phyloP scores from a whole-genome alignment of 1,140 invertebrate species.

The Orussus abietinus region DNA sequence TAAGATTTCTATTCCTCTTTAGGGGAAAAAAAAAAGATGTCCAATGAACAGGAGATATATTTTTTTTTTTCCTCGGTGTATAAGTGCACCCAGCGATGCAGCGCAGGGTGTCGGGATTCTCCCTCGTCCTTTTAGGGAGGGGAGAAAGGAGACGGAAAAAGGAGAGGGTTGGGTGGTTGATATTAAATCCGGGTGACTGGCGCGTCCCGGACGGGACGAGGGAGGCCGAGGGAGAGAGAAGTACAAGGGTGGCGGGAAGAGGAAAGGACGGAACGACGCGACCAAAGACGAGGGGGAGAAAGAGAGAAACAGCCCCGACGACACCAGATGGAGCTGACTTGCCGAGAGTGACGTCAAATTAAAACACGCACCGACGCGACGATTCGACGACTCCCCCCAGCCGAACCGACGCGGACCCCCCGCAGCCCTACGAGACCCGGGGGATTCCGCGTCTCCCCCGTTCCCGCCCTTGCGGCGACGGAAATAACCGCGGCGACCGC shows the following conservation, averaged over 20 bases:
- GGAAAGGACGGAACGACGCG: not conserved
- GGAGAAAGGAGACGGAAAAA: slow-evolving; percentile 3
- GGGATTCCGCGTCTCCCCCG: too few relatives aligned
- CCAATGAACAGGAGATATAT: too few relatives aligned
- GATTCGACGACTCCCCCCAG: slow-evolving; percentile 40
- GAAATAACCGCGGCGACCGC: too few relatives aligned
- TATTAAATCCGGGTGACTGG: slow-evolving; percentile 49
- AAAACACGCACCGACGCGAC: slow-evolving; percentile 48
- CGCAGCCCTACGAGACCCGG: too few relatives aligned
- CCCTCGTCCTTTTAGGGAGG: slow-evolving; percentile 18
- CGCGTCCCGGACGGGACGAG: slow-evolving; percentile 39
- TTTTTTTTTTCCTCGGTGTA: too few relatives aligned
- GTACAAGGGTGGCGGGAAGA: not conserved
- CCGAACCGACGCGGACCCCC: slow-evolving; percentile 1
- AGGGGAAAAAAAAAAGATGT: not conserved
- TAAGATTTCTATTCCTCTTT: not conserved
- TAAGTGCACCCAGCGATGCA: too few relatives aligned
- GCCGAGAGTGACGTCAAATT: slow-evolving; percentile 51
- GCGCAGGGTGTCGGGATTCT: too few relatives aligned
- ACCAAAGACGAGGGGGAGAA: slow-evolving; percentile 1
- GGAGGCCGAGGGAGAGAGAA: slow-evolving; percentile 13
- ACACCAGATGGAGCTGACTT: slow-evolving; percentile 49
- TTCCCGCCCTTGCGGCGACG: too few relatives aligned
- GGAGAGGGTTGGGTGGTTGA: slow-evolving; percentile 25
- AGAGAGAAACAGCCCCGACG: slow-evolving; percentile 31